Evolutionary conservation across 2,888 invertebrate species (phyloP).

Genomic region (Brachyptera putata): DNA sequence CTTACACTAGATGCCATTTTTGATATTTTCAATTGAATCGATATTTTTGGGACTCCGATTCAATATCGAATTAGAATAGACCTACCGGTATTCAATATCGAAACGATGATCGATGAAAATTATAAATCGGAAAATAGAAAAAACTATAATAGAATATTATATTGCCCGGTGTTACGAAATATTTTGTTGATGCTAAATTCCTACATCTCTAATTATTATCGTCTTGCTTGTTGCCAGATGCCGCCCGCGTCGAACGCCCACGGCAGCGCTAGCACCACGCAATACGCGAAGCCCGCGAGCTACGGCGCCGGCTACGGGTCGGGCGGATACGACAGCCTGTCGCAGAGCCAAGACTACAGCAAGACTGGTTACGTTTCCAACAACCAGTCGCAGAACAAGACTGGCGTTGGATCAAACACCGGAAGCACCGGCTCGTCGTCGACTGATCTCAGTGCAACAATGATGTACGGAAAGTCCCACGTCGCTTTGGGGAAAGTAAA

Average conservation of each 20-base stretch:
- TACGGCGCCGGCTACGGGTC: constrained; percentile 59
- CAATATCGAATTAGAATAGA: too few species aligned
- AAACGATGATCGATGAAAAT: too few species aligned
- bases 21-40: too few species aligned
- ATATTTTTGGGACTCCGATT: too few species aligned
- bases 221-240: too few species aligned
- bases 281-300: constrained; percentile 62
- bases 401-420: constrained; percentile 42
- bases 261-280: constrained; percentile 63
- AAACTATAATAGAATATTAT: too few species aligned
- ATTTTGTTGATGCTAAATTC: too few species aligned
- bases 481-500: constrained; percentile 86
- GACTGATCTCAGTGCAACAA: constrained; percentile 68
- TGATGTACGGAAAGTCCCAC: constrained; percentile 83
- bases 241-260: constrained; percentile 69
- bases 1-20: too few species aligned
- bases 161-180: too few species aligned
- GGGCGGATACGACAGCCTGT: constrained; percentile 55
- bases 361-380: constrained; percentile 50
- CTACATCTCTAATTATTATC: too few species aligned
- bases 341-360: constrained; percentile 48
- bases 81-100: too few species aligned
- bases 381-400: constrained; percentile 47
- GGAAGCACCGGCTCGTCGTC: constrained; percentile 47
- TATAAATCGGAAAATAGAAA: too few species aligned